Base-by-base conservation (phyloP, 2,888 invertebrate genomes). In the Cremastinae sp. region DNA sequence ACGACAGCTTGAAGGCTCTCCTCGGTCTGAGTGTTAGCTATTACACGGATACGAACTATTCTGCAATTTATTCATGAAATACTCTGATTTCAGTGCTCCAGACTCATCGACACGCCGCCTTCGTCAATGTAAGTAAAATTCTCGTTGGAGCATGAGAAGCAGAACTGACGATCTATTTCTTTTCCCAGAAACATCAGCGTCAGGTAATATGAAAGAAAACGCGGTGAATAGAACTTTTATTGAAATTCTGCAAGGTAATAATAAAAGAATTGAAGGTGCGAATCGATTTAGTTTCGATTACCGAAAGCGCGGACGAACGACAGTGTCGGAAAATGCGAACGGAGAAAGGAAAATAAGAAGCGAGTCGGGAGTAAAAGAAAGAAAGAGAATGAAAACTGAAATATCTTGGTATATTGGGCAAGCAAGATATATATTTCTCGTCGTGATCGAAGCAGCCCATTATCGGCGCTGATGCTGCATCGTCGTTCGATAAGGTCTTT, bases 241-340 rank as follows among this genome's bases (percentile, higher is more conserved):
- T 54, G 53, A 64, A 16, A 47, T 20, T 69, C 28, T 1, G 14
- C 16, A 22, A 5, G 14, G 58, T 62, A 61, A 70, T 65, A n/a
- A n/a, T n/a, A n/a, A 49, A 65, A 77, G 69, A 61, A 49, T 12
- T 34, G 28, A 56, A 70, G 77, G 69, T 77, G 69, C 49, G 61
- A 74, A 77, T 77, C 77, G 77, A 74, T 74, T 76, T 74, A 61
- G 65, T 65, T 70, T 43, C 74, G 70, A 70, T 77, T 74, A 66
- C 77, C 41, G 12, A 47, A 47, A 74, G n/a, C n/a, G 16, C 14
- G 14, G 51, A 66, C 38, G 59, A 69, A 34, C 38, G 51, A 38
- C 36, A 51, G 53, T 64, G 38, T 65, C 53, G 59, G 58, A 41
- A 62, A 28, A 38, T 43, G 34, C 36, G n/a, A n/a, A n/a, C n/a